These are phyloP conservation scores for Columba livia DNA, from an alignment of 2,113 vertebrate species.

Conservation along the genomic window DNA sequence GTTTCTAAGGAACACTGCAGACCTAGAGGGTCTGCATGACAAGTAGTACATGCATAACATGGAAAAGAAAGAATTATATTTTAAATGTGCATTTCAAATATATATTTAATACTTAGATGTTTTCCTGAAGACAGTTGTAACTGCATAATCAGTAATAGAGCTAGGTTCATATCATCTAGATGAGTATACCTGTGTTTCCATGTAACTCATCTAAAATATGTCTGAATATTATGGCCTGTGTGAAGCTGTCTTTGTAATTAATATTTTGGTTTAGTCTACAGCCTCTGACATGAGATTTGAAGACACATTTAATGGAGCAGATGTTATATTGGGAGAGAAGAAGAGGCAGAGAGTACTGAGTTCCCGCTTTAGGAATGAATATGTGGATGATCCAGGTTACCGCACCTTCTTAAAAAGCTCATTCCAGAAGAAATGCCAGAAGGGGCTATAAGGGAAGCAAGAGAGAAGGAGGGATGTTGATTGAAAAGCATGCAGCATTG, in stretches of 20 bases:
- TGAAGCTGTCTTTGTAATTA: not conserved
- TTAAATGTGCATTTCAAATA: not conserved
- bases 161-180: not conserved
- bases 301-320: constrained; percentile 88
- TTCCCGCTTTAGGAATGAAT: constrained; percentile 93
- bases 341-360: constrained; percentile 91
- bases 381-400: constrained; percentile 88
- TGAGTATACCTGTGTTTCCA: not conserved
- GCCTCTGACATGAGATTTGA: constrained; percentile 97
- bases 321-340: constrained; percentile 85
- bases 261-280: constrained; percentile 84
- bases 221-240: not conserved
- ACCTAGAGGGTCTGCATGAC: not conserved
- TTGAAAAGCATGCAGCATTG: not conserved
- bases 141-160: not conserved
- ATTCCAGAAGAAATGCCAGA: constrained; percentile 83
- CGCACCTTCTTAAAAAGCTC: constrained; percentile 82
- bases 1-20: not conserved
- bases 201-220: not conserved
- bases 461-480: not conserved
- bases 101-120: not conserved
- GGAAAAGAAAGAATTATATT: not conserved
- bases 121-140: not conserved
- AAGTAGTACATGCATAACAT: not conserved
- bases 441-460: constrained; percentile 75